Conservation (phyloP, 1,140 invertebrate species). For the Cherax quadricarinatus region DNA sequence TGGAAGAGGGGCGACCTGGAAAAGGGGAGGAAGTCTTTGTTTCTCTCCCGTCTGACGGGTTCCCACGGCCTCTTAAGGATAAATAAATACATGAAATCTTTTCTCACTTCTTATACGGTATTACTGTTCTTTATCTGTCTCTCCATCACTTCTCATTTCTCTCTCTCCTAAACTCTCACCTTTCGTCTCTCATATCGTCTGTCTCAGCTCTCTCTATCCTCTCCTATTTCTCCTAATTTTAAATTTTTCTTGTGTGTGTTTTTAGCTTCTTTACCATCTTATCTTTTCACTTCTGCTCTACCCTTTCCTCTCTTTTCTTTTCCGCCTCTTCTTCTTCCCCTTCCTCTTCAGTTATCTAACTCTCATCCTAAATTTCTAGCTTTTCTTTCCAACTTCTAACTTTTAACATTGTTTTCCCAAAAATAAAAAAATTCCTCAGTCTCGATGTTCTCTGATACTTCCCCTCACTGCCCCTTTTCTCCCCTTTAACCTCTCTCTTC, state of each 20-base stretch:
- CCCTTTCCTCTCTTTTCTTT: not conserved
- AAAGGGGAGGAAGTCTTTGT: not conserved
- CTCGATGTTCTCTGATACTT: too few species aligned
- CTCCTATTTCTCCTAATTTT: too few species aligned
- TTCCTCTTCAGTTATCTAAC: not conserved
- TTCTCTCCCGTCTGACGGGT: not conserved
- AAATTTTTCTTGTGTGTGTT: too few species aligned
- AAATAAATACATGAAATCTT: not conserved
- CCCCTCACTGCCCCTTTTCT: too few species aligned
- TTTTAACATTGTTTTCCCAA: too few species aligned
- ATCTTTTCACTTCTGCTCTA: not conserved
- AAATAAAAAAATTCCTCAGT: too few species aligned
- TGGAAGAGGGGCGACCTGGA: not conserved
- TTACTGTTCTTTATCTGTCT: not conserved
- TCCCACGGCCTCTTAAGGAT: not conserved
- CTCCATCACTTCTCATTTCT: conserved; percentile 5
- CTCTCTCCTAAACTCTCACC: not conserved
- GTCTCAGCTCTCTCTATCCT: not conserved
- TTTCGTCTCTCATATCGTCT: not conserved
- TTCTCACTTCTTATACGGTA: not conserved
- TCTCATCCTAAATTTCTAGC: not conserved
- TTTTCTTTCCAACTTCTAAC: too few species aligned
- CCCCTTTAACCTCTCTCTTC: too few species aligned
- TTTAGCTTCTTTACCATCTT: too few species aligned
- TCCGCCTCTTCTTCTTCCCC: not conserved